Evolutionary conservation across 2,113 vertebrate species (phyloP), one percentile per base, ranked within the genome.

Genomic region (Platysteira castanea): DNA sequence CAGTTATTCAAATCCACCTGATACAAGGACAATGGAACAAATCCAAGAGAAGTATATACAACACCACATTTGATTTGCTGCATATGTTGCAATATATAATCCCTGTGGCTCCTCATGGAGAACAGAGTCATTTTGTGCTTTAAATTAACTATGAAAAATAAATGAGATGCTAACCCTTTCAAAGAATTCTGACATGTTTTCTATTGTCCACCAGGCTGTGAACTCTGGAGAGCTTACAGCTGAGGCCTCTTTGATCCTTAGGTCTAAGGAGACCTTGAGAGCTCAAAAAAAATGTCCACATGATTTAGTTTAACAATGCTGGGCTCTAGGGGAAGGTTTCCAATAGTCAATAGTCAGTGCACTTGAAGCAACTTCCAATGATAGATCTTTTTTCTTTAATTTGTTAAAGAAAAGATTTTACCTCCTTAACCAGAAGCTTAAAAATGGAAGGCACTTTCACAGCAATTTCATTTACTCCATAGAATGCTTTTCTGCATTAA

Each of bases 391-490:
- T 59, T 53, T 49, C 16, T 71, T 18, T 7, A 59, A 33, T 84
- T 87, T 31, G 27, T 70, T 71, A 24, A 54, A 70, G 37, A 19
- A 73, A 44, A 11, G 2, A 42, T 73, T 98, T 93, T 98, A 99
- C 99, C 99, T 99, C 99, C 97, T 99, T 99, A 98, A 99, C 98
- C 97, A 99, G 98, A 98, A 99, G 99, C 98, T 99, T 99, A 98
- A 99, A 99, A 98, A 99, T 96, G 96, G 99, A 99, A 99, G 99
- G 99, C 99, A 99, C 99, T 99, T 99, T 99, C 98, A 99, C 99
- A 97, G 98, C 97, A 93, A 99, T 99, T 98, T 99, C 99, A 98
- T 99, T 99, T 97, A 99, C 97, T 98, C 99, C 99, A 93, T 99
- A 99, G 98, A 99, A 99, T 92, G 99, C 97, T 98, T 97, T 99